Evolutionary conservation across 2,888 invertebrate genomes (phyloP).

Genomic region (Nematopogon swammerdamellus): DNA sequence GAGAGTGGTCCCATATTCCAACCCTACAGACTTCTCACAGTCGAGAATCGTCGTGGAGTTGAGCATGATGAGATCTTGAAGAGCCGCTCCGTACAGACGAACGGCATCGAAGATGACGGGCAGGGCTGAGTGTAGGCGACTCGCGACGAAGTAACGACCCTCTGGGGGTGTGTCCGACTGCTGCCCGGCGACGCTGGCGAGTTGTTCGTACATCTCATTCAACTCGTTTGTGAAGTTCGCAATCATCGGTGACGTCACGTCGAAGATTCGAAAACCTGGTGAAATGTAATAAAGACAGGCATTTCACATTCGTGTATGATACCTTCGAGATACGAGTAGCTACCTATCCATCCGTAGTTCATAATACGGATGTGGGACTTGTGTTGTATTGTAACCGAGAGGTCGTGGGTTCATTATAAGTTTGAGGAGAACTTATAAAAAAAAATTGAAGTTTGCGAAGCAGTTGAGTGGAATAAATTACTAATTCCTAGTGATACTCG

Average conservation of each 20-base stretch:
- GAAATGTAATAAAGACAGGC: too few species aligned
- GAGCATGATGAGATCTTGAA: not conserved
- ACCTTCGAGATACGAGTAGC: too few species aligned
- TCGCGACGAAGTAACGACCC: not conserved
- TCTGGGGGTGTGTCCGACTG: not conserved
- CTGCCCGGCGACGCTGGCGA: not conserved
- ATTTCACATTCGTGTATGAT: too few species aligned
- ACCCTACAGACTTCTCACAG: not conserved
- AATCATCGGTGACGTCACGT: not conserved
- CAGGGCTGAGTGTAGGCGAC: not conserved
- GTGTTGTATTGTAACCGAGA: too few species aligned
- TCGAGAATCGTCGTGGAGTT: too few species aligned
- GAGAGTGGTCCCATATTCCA: not conserved
- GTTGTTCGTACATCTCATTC: not conserved
- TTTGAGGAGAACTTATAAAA: too few species aligned
- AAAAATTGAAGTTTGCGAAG: too few species aligned
- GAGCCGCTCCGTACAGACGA: not conserved
- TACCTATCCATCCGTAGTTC: too few species aligned
- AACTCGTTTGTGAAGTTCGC: not conserved
- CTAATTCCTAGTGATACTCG: too few species aligned
- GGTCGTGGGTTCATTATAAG: too few species aligned
- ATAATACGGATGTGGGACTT: too few species aligned
- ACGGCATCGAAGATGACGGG: not conserved
- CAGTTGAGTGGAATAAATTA: too few species aligned
- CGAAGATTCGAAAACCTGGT: not conserved